phyloP scores from a whole-genome alignment of 2,113 vertebrate species.

The Chelonoidis abingdonii region DNA sequence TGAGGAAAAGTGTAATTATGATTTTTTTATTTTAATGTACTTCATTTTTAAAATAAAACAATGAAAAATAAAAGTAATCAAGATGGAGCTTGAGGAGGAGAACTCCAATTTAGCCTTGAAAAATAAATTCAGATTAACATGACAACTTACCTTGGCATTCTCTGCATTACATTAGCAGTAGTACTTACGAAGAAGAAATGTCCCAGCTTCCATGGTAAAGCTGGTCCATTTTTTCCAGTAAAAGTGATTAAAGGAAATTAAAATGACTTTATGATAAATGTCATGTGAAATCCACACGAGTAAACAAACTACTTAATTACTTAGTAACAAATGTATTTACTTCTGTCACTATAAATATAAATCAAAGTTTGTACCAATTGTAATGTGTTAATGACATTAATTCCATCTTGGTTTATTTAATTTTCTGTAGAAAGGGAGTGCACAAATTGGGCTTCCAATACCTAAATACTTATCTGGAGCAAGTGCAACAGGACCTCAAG shows the following conservation, averaged over 20 bases:
- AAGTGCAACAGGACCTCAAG: constrained; percentile 79
- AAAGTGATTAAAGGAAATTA: background rate
- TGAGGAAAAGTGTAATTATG: background rate
- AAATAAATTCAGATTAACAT: background rate
- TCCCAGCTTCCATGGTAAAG: background rate
- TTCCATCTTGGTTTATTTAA: background rate
- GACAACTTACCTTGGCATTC: background rate
- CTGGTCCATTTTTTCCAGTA: background rate
- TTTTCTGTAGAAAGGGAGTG: constrained; percentile 84
- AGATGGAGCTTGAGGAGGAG: background rate
- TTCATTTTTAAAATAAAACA: background rate
- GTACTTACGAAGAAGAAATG: background rate
- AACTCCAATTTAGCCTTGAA: background rate
- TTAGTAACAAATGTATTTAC: background rate
- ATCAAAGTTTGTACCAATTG: background rate
- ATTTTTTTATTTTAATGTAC: background rate
- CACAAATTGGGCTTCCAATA: constrained; percentile 86
- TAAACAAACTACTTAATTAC: background rate
- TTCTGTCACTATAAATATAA: background rate
- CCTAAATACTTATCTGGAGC: constrained; percentile 88
- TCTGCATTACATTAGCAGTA: background rate
- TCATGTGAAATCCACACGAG: background rate
- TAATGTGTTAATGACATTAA: background rate
- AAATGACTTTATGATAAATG: background rate
- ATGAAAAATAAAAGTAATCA: background rate